Base-by-base conservation (phyloP, 2,888 invertebrate genomes). In the Neoaliturus tenellus region DNA sequence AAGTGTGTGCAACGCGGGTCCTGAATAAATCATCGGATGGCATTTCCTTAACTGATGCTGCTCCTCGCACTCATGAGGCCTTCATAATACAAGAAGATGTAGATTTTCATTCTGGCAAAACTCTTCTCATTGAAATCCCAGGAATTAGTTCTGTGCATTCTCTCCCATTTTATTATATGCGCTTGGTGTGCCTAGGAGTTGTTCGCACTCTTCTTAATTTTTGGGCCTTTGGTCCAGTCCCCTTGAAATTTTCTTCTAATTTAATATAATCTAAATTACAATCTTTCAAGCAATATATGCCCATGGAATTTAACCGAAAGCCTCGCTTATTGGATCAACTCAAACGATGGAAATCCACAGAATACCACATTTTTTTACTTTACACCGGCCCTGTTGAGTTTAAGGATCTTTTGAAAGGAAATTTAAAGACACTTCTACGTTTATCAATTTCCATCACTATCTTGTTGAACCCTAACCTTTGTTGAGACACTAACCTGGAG, bases 41-140 rank as follows among this genome's bases (percentile, higher is more conserved):
- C 17, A 71, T 10, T 31, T 85, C 81, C 23, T 23, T 0, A 35
- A 85, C 44, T 28, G 35, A n/a, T n/a, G n/a, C n/a, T 69, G 25
- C 28, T 39, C 25, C 33, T 39, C 58, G 83, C 75, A 86, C 84
- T 35, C 69, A 86, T 78, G 73, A 83, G 58, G 83, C 81, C 33
- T 84, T 86, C 67, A 25, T 83, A 8, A 44, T 41, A n/a, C 25
- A 71, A 41, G 67, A 20, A 39, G 80, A 85, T 82, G 51, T 48
- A 0, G 48, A 84, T 31, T 84, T 41, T 48, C 83, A 86, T 35
- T 35, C 55, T 69, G 69, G 84, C 3, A 17, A 31, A 39, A 75
- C 85, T 81, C 35, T 71, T 12, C 48, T 86, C 28, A 83, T 75
- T 25, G 35, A 48, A 44, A 78, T 86, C 39, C 80, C 80, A 12